Conservation (phyloP, 2,888 invertebrate genomes). For the Tolmerus cingulatus region DNA sequence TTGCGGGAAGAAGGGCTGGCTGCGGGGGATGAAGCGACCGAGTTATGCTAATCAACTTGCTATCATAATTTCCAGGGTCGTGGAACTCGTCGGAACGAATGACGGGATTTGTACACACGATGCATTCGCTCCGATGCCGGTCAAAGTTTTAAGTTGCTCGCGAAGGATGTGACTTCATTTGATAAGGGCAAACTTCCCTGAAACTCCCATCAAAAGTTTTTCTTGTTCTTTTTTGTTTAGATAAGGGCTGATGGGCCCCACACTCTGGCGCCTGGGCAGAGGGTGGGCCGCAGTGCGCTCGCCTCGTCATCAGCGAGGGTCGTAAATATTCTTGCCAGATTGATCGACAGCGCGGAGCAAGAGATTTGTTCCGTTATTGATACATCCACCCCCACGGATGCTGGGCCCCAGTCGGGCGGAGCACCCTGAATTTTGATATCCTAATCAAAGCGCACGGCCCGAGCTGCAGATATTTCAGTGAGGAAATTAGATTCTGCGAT, state of each 20-base stretch:
- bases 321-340: neutral
- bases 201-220: slow-evolving; percentile 1
- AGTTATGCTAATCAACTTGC: slow-evolving; percentile 4
- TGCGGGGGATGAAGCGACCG: neutral
- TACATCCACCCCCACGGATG: neutral
- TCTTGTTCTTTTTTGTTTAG: neutral
- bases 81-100: neutral
- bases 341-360: neutral
- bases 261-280: neutral
- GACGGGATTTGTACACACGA: neutral
- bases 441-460: neutral
- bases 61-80: slow-evolving; percentile 1
- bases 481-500: slow-evolving; percentile 4
- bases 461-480: neutral
- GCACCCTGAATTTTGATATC: slow-evolving; percentile 8
- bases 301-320: neutral
- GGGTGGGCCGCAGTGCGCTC: neutral
- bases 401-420: neutral
- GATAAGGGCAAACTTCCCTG: slow-evolving; percentile 1
- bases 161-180: slow-evolving; percentile 18
- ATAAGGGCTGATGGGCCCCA: neutral
- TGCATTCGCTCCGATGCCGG: neutral
- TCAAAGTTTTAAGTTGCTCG: slow-evolving; percentile 3
- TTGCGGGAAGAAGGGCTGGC: neutral
- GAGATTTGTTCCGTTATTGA: neutral